A percentile compares a stretch with the other conserved stretches of the same genome.
phyloP scores from a whole-genome alignment of 2,888 invertebrate genomes.

The Drosophila nr. fundita region DNA sequence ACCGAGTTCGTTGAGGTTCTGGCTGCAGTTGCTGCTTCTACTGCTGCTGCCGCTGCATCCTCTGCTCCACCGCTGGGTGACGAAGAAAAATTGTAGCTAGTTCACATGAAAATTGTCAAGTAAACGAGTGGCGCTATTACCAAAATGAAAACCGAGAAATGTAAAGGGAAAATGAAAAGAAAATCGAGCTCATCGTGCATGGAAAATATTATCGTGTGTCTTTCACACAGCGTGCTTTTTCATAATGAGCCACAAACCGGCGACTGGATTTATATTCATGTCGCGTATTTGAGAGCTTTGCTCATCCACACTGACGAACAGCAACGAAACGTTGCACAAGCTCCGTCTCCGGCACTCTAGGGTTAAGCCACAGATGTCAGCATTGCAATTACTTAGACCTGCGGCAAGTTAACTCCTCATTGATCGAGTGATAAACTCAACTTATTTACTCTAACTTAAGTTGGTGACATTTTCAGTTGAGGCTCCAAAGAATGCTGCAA shows the following conservation, averaged over 20 bases:
- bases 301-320: conserved; percentile 12
- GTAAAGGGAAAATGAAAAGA: conserved; percentile 48
- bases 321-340: neutral
- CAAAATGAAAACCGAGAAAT: conserved; percentile 62
- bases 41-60: conserved; percentile 17
- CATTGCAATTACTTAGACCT: conserved; percentile 4
- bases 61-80: conserved; percentile 40
- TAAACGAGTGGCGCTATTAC: conserved; percentile 70
- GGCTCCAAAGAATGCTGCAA: neutral
- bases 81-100: conserved; percentile 76
- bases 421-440: neutral
- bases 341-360: neutral
- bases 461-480: neutral
- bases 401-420: neutral
- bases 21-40: conserved; percentile 26
- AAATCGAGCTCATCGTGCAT: conserved; percentile 71
- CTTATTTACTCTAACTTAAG: neutral
- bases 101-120: conserved; percentile 73
- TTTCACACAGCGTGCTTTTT: conserved; percentile 39
- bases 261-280: conserved; percentile 62
- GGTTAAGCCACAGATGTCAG: conserved; percentile 31
- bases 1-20: conserved; percentile 50
- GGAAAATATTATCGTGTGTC: conserved; percentile 53
- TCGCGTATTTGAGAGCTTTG: conserved; percentile 25
- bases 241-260: conserved; percentile 45